A percentile compares a stretch with the other conserved stretches of the same genome.
These are phyloP conservation scores for Recurvirostra avosetta DNA, from an alignment of 2,113 vertebrate genomes.

Conservation along the genomic window DNA sequence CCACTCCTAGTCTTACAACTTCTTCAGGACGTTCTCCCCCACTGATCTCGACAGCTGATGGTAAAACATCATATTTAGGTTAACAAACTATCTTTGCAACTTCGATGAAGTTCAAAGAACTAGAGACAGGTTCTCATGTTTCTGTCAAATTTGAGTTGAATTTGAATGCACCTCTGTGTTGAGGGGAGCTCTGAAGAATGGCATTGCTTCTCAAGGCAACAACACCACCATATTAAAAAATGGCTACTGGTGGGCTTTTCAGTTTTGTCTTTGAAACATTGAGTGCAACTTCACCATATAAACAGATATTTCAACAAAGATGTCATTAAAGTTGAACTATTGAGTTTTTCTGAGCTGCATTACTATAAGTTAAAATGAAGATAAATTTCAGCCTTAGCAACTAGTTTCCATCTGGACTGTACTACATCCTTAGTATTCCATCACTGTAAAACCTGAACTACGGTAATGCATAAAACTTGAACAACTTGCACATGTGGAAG, in stretches of 20 bases:
- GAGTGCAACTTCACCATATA: background rate
- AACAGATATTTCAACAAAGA: background rate
- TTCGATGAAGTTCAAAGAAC: background rate
- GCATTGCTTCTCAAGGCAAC: background rate
- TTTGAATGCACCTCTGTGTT: background rate
- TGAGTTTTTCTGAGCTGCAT: background rate
- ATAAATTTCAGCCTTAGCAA: background rate
- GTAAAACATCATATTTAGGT: background rate
- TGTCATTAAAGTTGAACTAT: background rate
- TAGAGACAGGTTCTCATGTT: background rate
- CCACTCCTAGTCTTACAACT: background rate
- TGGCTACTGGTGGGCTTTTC: rapidly evolving
- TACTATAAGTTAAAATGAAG: background rate
- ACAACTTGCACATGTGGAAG: background rate
- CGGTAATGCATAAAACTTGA: background rate
- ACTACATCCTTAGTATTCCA: background rate
- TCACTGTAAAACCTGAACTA: background rate
- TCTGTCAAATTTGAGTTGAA: background rate
- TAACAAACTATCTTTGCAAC: background rate
- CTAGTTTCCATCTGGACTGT: background rate
- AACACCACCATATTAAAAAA: background rate
- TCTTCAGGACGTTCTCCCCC: background rate
- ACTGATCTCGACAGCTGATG: background rate
- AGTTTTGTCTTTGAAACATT: background rate
- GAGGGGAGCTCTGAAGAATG: background rate